Conservation (phyloP, 2,888 invertebrate species). For the Sphinx pinastri region DNA sequence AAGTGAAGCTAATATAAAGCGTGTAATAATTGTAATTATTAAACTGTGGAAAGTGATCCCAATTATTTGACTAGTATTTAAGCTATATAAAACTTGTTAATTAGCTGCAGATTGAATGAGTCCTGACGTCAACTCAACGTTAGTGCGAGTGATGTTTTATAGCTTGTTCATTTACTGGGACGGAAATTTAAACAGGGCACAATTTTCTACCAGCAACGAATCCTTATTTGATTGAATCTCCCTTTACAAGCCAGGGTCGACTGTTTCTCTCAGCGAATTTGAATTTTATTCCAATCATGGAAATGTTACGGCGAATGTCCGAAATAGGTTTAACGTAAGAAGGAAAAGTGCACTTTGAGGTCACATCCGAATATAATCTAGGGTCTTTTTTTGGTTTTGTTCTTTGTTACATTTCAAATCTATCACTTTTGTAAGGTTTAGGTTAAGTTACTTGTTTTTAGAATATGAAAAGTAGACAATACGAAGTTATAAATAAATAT, state of each 20-base stretch:
- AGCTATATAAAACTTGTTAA: neutral
- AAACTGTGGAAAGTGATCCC: neutral
- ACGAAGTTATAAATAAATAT: too few species aligned
- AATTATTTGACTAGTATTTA: neutral
- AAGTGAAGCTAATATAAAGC: too few species aligned
- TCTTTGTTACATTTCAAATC: neutral
- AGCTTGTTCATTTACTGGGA: conserved; percentile 53
- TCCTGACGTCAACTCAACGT: conserved; percentile 36
- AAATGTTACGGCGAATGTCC: conserved; percentile 31
- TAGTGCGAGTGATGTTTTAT: conserved; percentile 44
- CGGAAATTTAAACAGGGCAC: conserved; percentile 60
- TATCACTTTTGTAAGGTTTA: neutral
- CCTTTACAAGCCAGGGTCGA: conserved; percentile 55
- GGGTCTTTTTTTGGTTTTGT: neutral
- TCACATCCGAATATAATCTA: neutral
- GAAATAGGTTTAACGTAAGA: conserved; percentile 23
- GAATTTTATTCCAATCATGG: conserved; percentile 71
- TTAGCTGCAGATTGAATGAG: neutral
- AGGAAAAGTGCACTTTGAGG: conserved; percentile 15
- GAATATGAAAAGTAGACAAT: too few species aligned
- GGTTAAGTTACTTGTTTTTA: neutral
- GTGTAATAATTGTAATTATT: neutral
- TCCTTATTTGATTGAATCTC: conserved; percentile 73
- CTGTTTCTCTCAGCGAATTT: conserved; percentile 59
- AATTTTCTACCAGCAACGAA: conserved; percentile 56